Evolutionary conservation across 2,888 invertebrate genomes (phyloP).

Genomic region (Dendrolimus pini): DNA sequence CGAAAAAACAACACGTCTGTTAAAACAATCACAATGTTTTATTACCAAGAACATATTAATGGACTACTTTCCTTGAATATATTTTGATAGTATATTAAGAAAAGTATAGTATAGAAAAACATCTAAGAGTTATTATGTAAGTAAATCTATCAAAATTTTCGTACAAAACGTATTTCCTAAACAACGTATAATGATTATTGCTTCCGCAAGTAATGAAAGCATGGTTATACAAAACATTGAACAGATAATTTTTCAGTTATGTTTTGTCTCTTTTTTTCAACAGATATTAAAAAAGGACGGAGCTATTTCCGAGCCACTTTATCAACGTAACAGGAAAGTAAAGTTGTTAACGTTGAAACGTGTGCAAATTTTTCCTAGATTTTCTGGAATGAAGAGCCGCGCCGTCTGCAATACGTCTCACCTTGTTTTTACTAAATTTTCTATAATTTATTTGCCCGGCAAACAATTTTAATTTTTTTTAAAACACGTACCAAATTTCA

Average conservation of each 20-base stretch:
- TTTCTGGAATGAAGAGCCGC: conserved; percentile 11
- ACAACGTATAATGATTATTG: not conserved
- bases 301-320: conserved; percentile 8
- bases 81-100: not conserved
- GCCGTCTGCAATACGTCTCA: not conserved
- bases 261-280: conserved; percentile 9
- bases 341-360: conserved; percentile 8
- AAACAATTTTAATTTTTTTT: no score
- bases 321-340: not conserved
- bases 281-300: conserved; percentile 11
- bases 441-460: no score
- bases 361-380: conserved; percentile 11
- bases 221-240: conserved; percentile 9
- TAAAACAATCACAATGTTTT: no score
- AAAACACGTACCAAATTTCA: no score
- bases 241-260: not conserved
- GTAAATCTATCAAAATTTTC: conserved; percentile 7
- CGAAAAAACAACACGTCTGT: no score
- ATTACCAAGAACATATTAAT: not conserved
- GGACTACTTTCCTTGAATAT: not conserved
- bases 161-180: not conserved
- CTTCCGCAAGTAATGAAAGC: not conserved
- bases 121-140: conserved; percentile 9
- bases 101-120: not conserved
- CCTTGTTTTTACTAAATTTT: not conserved